These are phyloP conservation scores for Cheilosia vernalis DNA, from an alignment of 2,888 invertebrate genomes.

Conservation along the genomic window DNA sequence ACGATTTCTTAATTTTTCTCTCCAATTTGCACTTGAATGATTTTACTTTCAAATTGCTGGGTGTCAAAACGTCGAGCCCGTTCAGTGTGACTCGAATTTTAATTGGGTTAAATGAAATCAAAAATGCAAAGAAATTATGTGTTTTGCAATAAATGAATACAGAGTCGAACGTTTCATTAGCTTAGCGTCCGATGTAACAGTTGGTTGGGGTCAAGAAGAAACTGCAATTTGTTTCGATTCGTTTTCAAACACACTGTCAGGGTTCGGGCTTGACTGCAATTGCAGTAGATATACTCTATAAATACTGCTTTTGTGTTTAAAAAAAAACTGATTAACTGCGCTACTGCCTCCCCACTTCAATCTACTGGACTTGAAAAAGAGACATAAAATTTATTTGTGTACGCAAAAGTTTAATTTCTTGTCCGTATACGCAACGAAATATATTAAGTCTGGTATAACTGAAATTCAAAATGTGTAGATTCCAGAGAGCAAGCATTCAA, in stretches of 20 bases:
- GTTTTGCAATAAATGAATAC: conserved; percentile 13
- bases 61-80: conserved; percentile 1
- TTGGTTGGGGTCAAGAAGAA: conserved; percentile 1
- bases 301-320: too few relatives aligned
- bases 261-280: too few relatives aligned
- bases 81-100: neutral
- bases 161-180: neutral
- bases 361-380: too few relatives aligned
- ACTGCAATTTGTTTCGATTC: neutral
- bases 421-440: too few relatives aligned
- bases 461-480: too few relatives aligned
- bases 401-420: too few relatives aligned
- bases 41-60: conserved; percentile 18
- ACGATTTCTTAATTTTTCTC: conserved; percentile 30
- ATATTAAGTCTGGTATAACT: too few relatives aligned
- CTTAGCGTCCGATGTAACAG: neutral
- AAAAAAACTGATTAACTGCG: too few relatives aligned
- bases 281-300: too few relatives aligned
- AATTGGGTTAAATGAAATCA: conserved; percentile 34
- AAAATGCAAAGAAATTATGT: conserved; percentile 27
- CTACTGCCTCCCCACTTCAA: too few relatives aligned
- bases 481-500: too few relatives aligned
- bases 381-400: too few relatives aligned
- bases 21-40: neutral
- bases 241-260: neutral